Evolutionary conservation across 2,888 invertebrate genomes (phyloP).

Genomic region (Nomada goodeniana): DNA sequence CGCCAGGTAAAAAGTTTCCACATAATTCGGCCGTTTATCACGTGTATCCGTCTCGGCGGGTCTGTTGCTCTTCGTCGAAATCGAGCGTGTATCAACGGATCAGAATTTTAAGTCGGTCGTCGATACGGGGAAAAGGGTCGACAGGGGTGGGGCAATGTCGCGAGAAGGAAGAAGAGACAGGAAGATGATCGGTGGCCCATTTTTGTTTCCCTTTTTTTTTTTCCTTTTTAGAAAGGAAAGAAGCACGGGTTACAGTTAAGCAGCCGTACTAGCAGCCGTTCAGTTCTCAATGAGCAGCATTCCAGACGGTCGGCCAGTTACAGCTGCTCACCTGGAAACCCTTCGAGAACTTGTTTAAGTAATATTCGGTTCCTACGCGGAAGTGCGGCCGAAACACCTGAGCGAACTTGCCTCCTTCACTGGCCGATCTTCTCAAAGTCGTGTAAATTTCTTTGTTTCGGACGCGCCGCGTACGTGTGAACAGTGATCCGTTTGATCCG

Average conservation of each 20-base stretch:
- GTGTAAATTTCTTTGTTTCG: constrained; percentile 5
- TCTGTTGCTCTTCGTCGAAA: constrained; percentile 34
- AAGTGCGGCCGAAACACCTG: constrained; percentile 59
- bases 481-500: neutral
- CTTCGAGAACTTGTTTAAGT: constrained; percentile 58
- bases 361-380: constrained; percentile 66
- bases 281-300: constrained; percentile 70
- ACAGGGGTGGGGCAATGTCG: constrained; percentile 5
- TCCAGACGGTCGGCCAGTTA: constrained; percentile 54
- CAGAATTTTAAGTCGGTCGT: constrained; percentile 53
- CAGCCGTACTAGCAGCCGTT: constrained; percentile 50
- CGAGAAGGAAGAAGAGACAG: constrained; percentile 28
- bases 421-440: constrained; percentile 2
- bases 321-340: constrained; percentile 64
- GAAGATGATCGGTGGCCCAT: constrained; percentile 77
- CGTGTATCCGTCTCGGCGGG: constrained; percentile 8
- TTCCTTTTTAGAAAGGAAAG: constrained; percentile 79
- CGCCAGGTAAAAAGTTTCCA: neutral
- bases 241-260: constrained; percentile 77
- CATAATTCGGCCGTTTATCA: neutral
- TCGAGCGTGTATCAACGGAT: constrained; percentile 28
- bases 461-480: neutral
- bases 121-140: constrained; percentile 17
- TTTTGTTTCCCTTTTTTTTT: constrained; percentile 71
- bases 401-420: constrained; percentile 32